Conservation (phyloP, 2,113 vertebrate species). For the Mesoclemmys tuberculata region DNA sequence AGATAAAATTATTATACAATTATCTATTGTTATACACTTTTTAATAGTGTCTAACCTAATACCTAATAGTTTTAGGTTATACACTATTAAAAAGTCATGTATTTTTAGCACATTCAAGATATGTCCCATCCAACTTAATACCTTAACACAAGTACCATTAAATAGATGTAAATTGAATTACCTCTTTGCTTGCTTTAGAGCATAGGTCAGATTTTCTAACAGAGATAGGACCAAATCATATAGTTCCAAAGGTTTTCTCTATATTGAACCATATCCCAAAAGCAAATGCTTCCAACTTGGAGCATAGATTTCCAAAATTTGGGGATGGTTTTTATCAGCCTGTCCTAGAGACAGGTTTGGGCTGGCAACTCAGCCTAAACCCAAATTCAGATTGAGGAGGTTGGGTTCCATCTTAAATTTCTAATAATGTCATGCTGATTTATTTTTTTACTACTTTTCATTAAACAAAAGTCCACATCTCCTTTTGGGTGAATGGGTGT, state of each 20-base stretch:
- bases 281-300: background rate
- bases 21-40: conserved; percentile 4
- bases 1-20: conserved; percentile 29
- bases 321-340: background rate
- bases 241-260: background rate
- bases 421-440: background rate
- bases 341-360: background rate
- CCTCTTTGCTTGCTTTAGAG: background rate
- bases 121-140: background rate
- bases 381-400: background rate
- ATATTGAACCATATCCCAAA: background rate
- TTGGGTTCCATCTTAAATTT: background rate
- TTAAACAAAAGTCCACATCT: background rate
- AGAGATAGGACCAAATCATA: background rate
- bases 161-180: background rate
- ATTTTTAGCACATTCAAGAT: conserved; percentile 17
- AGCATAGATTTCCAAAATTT: background rate
- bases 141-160: background rate
- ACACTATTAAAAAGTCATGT: conserved; percentile 38
- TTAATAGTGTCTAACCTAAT: no score
- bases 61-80: background rate
- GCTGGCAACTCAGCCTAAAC: accelerated
- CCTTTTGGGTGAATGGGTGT: background rate
- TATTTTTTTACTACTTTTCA: background rate
- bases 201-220: background rate